phyloP scores from a whole-genome alignment of 2,113 vertebrate genomes.

The Empidonax alnorum region DNA sequence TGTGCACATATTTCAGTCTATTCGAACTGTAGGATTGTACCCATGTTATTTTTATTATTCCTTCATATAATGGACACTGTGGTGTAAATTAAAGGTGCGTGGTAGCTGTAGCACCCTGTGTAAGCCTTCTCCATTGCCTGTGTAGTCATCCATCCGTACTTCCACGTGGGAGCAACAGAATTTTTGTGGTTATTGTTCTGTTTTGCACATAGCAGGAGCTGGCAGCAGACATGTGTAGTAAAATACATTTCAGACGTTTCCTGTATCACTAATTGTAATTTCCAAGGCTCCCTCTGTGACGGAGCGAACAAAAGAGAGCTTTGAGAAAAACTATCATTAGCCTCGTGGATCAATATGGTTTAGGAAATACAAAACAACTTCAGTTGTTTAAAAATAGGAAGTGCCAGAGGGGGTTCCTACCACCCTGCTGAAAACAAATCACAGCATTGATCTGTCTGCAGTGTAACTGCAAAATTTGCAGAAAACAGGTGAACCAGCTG shows the following conservation, averaged over 20 bases:
- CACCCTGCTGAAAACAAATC: constrained; percentile 63
- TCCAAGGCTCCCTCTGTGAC: constrained; percentile 67
- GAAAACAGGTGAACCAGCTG: constrained; percentile 35
- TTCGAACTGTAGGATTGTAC: not conserved
- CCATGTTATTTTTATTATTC: not conserved
- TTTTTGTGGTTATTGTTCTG: constrained; percentile 38
- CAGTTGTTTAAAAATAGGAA: constrained; percentile 76
- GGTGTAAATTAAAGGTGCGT: not conserved
- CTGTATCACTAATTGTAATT: constrained; percentile 70
- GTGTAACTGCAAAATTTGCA: constrained; percentile 56
- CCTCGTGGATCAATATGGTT: constrained; percentile 69
- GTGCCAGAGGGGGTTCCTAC: constrained; percentile 67
- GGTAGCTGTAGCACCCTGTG: not conserved
- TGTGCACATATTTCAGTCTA: not conserved
- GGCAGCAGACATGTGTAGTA: constrained; percentile 26
- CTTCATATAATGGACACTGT: not conserved
- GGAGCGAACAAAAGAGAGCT: constrained; percentile 59
- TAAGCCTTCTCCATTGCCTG: not conserved
- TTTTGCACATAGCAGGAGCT: constrained; percentile 55
- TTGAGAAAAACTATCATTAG: constrained; percentile 74
- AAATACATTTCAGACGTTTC: constrained; percentile 67
- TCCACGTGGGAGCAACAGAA: not conserved
- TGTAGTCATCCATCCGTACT: not conserved
- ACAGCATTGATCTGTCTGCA: constrained; percentile 66
- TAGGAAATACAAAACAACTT: constrained; percentile 74